Base-by-base conservation (phyloP, 2,113 vertebrate genomes). In the Hepsetus odoe region DNA sequence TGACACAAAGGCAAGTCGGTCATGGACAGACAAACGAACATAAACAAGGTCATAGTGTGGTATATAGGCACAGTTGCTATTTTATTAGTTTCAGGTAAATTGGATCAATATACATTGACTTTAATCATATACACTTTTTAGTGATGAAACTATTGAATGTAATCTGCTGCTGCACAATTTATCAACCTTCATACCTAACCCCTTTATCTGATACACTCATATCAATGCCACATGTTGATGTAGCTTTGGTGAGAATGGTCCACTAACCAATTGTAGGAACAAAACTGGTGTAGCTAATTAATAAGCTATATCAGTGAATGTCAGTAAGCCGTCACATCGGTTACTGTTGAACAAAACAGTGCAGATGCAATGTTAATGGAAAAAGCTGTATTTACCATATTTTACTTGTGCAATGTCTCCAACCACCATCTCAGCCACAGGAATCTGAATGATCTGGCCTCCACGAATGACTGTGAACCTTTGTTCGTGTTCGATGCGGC, bases 391-490 rank as follows among this genome's bases (percentile, higher is more conserved):
- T 87, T 94, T 88, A 97, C 96, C 96, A n/a, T 97, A 97, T 91
- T 96, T 97, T 82, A 97, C 86, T 80, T 96, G 96, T 18, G 94
- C 95, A 0, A 97, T 87, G 86, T 96, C 96, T 13, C 96, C 96
- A 2, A 95, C 96, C 5, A 97, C 93, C 18, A 98, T 90, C 11
- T 96, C 94, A 0, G 94, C 88, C 71, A 96, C 94, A 0, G 93
- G 95, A 81, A 96, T 90, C 83, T 96, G 96, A 7, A 93, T 77
- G 75, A 95, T 87, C 80, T 94, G 95, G 0, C 93, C 94, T 0
- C 87, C 92, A 69, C 96, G 91, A 69, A 96, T 72, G 6, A 95
- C 93, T 0, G 88, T 85, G 80, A 95, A 94, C 85, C 87, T 91
- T 87, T 95, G 94, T 84, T 96, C 96, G 86, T 95, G 94, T 80